A percentile compares a stretch with the other conserved stretches of the same genome.
Evolutionary conservation across 2,888 invertebrate species (phyloP).

Genomic region (Drosophila pseudotakahashii): DNA sequence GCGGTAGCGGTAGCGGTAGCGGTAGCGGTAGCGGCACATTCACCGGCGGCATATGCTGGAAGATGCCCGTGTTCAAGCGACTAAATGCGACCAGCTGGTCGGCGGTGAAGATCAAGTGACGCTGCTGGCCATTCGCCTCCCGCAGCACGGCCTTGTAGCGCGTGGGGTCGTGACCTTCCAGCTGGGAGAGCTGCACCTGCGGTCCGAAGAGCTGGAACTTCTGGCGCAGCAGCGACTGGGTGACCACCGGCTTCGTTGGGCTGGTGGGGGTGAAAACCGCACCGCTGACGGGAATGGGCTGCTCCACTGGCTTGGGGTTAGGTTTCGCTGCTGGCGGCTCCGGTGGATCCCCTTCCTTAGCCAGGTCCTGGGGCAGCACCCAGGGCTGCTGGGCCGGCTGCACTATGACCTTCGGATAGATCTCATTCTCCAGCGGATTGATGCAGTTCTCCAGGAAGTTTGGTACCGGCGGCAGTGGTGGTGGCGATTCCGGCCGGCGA

Average conservation of each 20-base stretch:
- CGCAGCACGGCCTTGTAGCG: slow-evolving; percentile 10
- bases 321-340: not conserved
- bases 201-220: slow-evolving; percentile 14
- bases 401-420: slow-evolving; percentile 29
- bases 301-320: not conserved
- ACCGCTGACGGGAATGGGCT: not conserved
- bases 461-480: slow-evolving; percentile 15
- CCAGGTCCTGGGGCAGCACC: slow-evolving; percentile 10
- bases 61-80: not conserved
- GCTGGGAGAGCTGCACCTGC: not conserved
- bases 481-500: not conserved
- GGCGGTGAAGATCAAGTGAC: slow-evolving; percentile 8
- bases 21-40: not conserved
- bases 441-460: slow-evolving; percentile 15
- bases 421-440: slow-evolving; percentile 28
- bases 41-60: not conserved
- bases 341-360: no score
- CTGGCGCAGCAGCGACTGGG: not conserved
- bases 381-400: slow-evolving; percentile 12
- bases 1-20: no score
- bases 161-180: not conserved
- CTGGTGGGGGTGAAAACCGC: not conserved
- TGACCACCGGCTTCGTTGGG: not conserved
- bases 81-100: slow-evolving; percentile 13
- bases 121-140: slow-evolving; percentile 4